These are phyloP conservation scores for Drosophila lutescens DNA, from an alignment of 2,888 invertebrate genomes.

Conservation along the genomic window DNA sequence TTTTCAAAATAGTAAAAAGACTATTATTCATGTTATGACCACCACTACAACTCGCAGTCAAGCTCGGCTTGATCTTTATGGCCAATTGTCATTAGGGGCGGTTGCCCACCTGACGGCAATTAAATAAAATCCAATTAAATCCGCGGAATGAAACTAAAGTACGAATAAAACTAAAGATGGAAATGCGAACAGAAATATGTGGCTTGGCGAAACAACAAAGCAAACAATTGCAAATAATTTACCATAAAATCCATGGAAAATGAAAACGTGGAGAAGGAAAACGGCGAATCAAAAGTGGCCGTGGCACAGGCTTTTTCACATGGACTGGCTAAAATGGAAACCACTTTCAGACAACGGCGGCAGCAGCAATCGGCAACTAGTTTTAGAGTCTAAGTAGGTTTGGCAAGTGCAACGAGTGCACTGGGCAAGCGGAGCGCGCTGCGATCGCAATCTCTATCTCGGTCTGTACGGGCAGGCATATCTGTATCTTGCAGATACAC, in stretches of 20 bases:
- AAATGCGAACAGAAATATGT: constrained; percentile 42
- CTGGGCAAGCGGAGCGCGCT: constrained; percentile 66
- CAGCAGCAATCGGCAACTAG: constrained; percentile 42
- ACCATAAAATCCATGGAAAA: constrained; percentile 36
- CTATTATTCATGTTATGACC: too few relatives aligned
- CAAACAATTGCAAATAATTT: constrained; percentile 53
- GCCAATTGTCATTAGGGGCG: constrained; percentile 44
- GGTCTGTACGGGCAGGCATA: background rate
- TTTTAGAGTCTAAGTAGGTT: constrained; percentile 40
- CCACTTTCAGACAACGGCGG: constrained; percentile 60
- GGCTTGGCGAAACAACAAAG: constrained; percentile 25
- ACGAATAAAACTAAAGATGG: constrained; percentile 20
- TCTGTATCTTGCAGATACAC: constrained; percentile 53
- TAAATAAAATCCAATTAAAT: constrained; percentile 60
- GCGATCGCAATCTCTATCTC: constrained; percentile 26
- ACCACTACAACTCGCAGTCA: background rate
- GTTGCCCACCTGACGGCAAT: constrained; percentile 28
- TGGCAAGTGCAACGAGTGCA: constrained; percentile 69
- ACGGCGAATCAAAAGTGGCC: constrained; percentile 24
- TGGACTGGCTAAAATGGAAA: constrained; percentile 35
- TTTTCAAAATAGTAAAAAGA: too few relatives aligned
- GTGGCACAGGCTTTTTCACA: constrained; percentile 31
- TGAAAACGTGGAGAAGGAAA: constrained; percentile 31
- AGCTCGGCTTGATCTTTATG: background rate
- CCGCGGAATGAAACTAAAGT: constrained; percentile 38